Conservation (phyloP, 2,113 vertebrate genomes). For the Eupsittula cactorum region DNA sequence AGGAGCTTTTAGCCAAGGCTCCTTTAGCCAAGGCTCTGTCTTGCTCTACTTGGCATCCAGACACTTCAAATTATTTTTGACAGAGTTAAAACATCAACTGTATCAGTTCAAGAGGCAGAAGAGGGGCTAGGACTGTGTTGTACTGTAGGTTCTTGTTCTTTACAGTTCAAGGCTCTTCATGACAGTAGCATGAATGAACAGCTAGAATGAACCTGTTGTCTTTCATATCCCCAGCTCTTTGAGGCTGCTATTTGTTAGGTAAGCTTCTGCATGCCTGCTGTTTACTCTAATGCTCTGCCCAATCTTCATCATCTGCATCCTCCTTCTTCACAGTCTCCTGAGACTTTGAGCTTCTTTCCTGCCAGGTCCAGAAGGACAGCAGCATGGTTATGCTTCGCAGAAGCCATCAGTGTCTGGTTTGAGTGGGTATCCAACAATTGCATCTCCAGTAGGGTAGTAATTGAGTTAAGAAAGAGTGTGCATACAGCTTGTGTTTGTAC, state of each 20-base stretch:
- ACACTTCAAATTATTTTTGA: not conserved
- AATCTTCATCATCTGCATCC: slow-evolving; percentile 21
- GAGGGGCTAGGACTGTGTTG: not conserved
- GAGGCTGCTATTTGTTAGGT: not conserved
- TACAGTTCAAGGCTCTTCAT: not conserved
- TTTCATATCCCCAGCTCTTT: not conserved
- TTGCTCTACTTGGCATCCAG: not conserved
- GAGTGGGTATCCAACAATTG: not conserved
- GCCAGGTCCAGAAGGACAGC: not conserved
- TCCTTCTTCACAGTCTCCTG: not conserved
- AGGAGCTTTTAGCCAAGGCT: not conserved
- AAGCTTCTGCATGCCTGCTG: not conserved
- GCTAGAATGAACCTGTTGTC: not conserved
- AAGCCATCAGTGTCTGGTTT: not conserved
- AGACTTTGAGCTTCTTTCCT: not conserved
- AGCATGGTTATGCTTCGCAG: not conserved
- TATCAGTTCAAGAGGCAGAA: not conserved
- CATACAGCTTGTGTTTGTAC: not conserved
- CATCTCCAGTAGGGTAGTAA: not conserved
- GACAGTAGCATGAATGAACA: not conserved
- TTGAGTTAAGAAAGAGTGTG: not conserved
- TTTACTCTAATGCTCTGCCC: slow-evolving; percentile 13
- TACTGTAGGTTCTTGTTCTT: not conserved
- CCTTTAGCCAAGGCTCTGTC: not conserved
- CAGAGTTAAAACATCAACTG: not conserved